Conservation (phyloP, 2,797 vertebrate genomes). For the Gila robusta region DNA sequence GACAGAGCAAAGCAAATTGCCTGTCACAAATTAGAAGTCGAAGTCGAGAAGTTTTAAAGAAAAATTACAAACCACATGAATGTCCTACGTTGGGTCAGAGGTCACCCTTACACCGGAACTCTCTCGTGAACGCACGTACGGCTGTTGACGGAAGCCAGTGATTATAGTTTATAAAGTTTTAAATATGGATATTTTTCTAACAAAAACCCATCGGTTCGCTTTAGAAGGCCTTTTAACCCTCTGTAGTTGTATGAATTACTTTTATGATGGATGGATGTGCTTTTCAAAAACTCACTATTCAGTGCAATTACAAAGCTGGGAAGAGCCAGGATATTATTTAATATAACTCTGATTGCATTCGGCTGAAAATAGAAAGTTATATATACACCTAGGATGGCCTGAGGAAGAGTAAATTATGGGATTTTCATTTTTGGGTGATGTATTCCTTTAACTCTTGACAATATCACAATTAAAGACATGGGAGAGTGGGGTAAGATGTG, state of each 20-base stretch:
- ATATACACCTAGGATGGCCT: background rate
- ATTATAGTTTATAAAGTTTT: background rate
- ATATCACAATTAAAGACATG: background rate
- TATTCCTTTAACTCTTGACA: conserved; percentile 1
- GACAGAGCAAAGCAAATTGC: no score
- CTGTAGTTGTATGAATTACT: background rate
- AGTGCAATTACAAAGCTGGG: background rate
- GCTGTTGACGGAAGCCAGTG: background rate
- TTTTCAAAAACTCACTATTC: background rate
- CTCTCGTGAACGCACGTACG: background rate
- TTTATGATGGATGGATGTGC: background rate
- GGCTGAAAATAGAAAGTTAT: no score
- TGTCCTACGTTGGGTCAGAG: no score
- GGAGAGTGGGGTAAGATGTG: background rate
- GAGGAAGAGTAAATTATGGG: background rate
- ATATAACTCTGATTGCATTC: background rate
- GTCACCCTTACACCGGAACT: no score
- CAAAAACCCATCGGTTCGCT: no score
- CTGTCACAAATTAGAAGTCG: no score
- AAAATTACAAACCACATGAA: no score
- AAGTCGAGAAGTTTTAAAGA: no score
- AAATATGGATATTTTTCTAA: background rate
- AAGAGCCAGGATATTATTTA: background rate
- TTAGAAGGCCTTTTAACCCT: background rate
- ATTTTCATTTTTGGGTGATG: no score